These are phyloP conservation scores for Crotophaga sulcirostris DNA, from an alignment of 2,113 vertebrate genomes.

Conservation along the genomic window DNA sequence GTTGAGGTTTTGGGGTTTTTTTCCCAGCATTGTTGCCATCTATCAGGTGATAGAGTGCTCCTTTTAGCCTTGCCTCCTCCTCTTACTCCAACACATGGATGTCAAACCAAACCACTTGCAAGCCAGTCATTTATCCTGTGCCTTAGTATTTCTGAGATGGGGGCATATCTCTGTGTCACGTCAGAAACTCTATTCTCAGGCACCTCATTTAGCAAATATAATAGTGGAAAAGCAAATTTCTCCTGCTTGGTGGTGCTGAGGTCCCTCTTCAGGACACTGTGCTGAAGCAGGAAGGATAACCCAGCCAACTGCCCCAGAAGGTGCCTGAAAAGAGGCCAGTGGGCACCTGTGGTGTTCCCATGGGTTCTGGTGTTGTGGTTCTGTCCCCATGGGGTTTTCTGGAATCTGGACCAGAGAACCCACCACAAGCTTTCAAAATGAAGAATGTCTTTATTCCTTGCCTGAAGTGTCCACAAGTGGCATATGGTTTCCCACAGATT, in stretches of 20 bases:
- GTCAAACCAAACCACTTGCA: neutral
- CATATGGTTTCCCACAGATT: neutral
- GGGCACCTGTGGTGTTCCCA: neutral
- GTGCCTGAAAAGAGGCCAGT: neutral
- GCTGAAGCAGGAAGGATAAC: neutral
- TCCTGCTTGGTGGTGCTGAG: neutral
- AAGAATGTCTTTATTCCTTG: neutral
- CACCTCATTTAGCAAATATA: neutral
- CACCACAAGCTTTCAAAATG: neutral
- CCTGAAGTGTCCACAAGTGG: neutral
- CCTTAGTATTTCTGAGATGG: neutral
- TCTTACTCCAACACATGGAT: neutral
- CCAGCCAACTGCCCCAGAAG: neutral
- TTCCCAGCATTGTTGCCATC: no score
- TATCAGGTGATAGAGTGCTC: neutral
- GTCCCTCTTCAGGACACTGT: neutral
- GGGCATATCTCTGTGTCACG: rapidly evolving
- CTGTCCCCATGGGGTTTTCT: neutral
- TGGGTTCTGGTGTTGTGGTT: neutral
- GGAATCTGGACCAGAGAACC: neutral
- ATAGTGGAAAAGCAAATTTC: neutral
- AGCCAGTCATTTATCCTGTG: neutral
- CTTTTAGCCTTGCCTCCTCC: neutral
- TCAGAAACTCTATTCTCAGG: neutral
- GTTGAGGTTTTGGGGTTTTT: no score